Conservation (phyloP, 2,113 vertebrate genomes). For the Poicephalus gulielmi region DNA sequence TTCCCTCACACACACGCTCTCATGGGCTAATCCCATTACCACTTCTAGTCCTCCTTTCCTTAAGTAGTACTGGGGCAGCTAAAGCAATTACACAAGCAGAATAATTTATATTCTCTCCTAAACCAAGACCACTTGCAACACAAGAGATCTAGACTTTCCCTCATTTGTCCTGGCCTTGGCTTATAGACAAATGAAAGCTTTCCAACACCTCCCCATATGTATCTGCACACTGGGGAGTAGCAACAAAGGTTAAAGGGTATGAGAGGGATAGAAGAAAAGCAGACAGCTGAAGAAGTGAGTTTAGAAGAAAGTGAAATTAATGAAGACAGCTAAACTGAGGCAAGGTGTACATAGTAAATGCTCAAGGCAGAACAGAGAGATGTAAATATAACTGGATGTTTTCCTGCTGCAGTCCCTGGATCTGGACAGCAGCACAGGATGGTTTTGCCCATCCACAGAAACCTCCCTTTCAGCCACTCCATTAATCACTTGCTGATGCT, state of each 20-base stretch:
- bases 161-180: neutral
- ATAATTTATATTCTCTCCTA: neutral
- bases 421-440: neutral
- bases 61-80: neutral
- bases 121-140: neutral
- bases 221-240: neutral
- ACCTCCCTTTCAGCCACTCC: neutral
- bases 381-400: neutral
- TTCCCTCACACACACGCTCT: rapidly evolving
- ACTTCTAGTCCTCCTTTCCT: neutral
- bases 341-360: neutral
- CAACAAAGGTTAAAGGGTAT: neutral
- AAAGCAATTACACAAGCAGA: neutral
- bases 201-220: neutral
- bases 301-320: neutral
- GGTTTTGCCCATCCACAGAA: neutral
- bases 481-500: neutral
- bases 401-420: neutral
- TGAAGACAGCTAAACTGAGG: neutral
- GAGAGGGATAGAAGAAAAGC: neutral
- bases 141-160: neutral
- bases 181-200: neutral
- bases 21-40: neutral
- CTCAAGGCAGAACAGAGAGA: neutral
- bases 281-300: neutral